phyloP scores from a whole-genome alignment of 2,888 invertebrate species.

The Eugnorisma glareosa region DNA sequence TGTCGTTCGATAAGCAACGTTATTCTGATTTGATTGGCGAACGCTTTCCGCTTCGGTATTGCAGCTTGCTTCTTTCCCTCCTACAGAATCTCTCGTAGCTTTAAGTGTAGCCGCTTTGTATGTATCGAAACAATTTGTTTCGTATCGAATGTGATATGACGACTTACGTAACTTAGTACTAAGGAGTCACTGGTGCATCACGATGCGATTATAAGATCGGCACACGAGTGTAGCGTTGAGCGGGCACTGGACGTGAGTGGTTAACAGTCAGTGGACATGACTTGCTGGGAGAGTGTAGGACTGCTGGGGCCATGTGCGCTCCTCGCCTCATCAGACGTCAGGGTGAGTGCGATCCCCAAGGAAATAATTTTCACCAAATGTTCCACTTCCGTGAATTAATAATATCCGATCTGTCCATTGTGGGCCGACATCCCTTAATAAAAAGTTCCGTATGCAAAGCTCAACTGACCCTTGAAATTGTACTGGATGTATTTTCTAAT shows the following conservation, averaged over 20 bases:
- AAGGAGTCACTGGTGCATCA: slow-evolving; percentile 82
- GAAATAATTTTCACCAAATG: slow-evolving; percentile 47
- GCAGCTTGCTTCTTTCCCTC: slow-evolving; percentile 86
- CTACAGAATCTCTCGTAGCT: slow-evolving; percentile 79
- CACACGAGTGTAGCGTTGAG: slow-evolving; percentile 72
- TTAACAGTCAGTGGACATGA: slow-evolving; percentile 80
- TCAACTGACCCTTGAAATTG: slow-evolving; percentile 63
- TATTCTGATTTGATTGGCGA: slow-evolving; percentile 87
- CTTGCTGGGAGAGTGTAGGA: slow-evolving; percentile 90
- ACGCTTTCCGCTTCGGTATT: slow-evolving; percentile 88
- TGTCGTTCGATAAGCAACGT: slow-evolving; percentile 88
- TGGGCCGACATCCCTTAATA: slow-evolving; percentile 59
- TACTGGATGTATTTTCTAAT: slow-evolving; percentile 69
- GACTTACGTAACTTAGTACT: slow-evolving; percentile 84
- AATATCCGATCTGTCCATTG: slow-evolving; percentile 40
- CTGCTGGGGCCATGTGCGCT: slow-evolving; percentile 89
- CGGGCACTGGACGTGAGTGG: slow-evolving; percentile 70
- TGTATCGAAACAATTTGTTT: slow-evolving; percentile 74
- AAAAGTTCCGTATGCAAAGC: slow-evolving; percentile 59
- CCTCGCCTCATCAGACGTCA: slow-evolving; percentile 86
- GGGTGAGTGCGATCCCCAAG: slow-evolving; percentile 83
- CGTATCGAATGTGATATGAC: slow-evolving; percentile 72
- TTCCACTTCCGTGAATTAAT: slow-evolving; percentile 55
- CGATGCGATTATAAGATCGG: slow-evolving; percentile 78
- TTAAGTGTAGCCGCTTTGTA: slow-evolving; percentile 85